A percentile compares a stretch with the other conserved stretches of the same genome.
Evolutionary conservation across 1,140 invertebrate species (phyloP).

Genomic region (Mya arenaria): DNA sequence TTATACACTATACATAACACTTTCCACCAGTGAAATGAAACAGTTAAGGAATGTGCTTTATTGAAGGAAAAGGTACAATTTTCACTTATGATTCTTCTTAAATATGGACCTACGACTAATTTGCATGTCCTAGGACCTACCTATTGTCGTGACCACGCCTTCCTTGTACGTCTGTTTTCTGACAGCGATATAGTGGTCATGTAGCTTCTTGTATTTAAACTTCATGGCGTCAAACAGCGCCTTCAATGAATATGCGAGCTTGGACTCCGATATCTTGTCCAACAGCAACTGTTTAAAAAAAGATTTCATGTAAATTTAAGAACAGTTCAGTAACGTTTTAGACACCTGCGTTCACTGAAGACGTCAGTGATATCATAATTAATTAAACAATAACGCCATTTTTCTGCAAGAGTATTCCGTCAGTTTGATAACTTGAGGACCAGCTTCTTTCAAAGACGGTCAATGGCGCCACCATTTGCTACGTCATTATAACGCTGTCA

Average conservation of each 20-base stretch:
- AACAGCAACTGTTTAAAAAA: slow-evolving; percentile 44
- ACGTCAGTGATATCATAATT: too few relatives aligned
- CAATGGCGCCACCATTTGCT: slow-evolving; percentile 73
- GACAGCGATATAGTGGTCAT: slow-evolving; percentile 67
- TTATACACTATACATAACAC: too few relatives aligned
- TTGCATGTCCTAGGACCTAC: slow-evolving; percentile 61
- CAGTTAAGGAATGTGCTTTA: too few relatives aligned
- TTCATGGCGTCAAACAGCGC: slow-evolving; percentile 71
- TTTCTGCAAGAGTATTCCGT: slow-evolving; percentile 69
- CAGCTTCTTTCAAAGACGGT: slow-evolving; percentile 72
- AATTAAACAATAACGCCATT: too few relatives aligned
- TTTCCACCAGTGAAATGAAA: too few relatives aligned
- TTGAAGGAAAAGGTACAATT: too few relatives aligned
- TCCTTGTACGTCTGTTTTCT: slow-evolving; percentile 69
- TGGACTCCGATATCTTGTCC: slow-evolving; percentile 61
- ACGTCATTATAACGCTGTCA: too few relatives aligned
- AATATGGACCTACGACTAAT: too few relatives aligned
- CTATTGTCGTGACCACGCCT: slow-evolving; percentile 66
- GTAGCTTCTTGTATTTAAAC: slow-evolving; percentile 71
- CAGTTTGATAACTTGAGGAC: slow-evolving; percentile 71
- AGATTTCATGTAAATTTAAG: too few relatives aligned
- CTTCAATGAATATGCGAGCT: slow-evolving; percentile 66
- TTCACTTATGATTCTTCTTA: too few relatives aligned
- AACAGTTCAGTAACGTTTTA: too few relatives aligned
- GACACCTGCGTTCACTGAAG: too few relatives aligned